Conservation (phyloP, 2,888 invertebrate species). For the Micropterix aruncella region DNA sequence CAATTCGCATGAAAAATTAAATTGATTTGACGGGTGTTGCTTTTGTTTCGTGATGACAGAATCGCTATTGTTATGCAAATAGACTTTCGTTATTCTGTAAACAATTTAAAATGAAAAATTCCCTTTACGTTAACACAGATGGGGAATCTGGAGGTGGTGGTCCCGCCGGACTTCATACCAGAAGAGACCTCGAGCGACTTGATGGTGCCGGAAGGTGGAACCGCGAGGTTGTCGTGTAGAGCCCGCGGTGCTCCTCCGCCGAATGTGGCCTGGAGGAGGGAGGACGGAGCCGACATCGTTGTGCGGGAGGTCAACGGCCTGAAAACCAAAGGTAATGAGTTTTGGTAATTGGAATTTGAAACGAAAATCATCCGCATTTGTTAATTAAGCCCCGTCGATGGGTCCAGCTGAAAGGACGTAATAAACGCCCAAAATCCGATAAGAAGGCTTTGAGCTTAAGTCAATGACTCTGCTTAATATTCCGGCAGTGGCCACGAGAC, state of each 20-base stretch:
- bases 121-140: too few species aligned
- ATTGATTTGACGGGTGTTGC: too few species aligned
- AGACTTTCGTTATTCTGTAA: too few species aligned
- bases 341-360: not conserved
- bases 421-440: too few species aligned
- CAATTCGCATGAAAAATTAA: too few species aligned
- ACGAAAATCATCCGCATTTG: not conserved
- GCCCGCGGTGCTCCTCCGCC: slow-evolving; percentile 73
- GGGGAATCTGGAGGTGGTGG: slow-evolving; percentile 72
- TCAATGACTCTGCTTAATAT: not conserved
- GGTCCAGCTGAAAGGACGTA: too few species aligned
- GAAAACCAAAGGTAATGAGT: slow-evolving; percentile 42
- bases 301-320: slow-evolving; percentile 53
- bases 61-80: too few species aligned
- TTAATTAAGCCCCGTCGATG: too few species aligned
- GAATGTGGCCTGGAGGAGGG: slow-evolving; percentile 68
- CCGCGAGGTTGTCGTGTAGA: slow-evolving; percentile 47
- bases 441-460: too few species aligned
- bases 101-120: too few species aligned
- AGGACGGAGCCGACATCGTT: slow-evolving; percentile 69
- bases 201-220: slow-evolving; percentile 75
- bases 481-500: not conserved
- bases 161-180: slow-evolving; percentile 81
- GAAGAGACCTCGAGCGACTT: slow-evolving; percentile 84
- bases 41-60: too few species aligned